Base-by-base conservation (phyloP, 37 sponge, comb jelly and placozoan species). In the Cladorhizidae sp. region DNA sequence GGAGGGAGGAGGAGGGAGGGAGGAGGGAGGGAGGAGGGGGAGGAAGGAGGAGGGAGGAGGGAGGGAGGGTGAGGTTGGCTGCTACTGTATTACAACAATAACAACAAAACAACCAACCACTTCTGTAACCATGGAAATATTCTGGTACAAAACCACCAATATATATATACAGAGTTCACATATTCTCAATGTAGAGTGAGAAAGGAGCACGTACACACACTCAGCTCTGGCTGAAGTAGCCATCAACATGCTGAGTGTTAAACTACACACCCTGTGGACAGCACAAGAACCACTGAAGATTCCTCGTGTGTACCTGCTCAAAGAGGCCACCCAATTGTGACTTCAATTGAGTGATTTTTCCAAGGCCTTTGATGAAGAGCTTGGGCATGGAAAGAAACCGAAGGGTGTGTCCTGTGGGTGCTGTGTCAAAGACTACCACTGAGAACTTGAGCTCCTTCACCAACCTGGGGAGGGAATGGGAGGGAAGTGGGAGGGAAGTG, bases 361-460 rank as follows among this genome's bases (percentile, higher is more conserved):
- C 75, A 38, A 98, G 45, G 6, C 93, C 94, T 57, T 93, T 93
- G 39, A 83, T 79, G 42, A 98, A 85, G n/a, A 88, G 68, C 25
- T 67, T 68, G 14, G 99, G 99, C 84, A 96, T 93, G 40, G 99
- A 95, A 38, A 98, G 93, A 61, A 98, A 92, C 22, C 99, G 81
- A 9, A 98, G 87, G 21, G 99, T 98, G 87, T 98, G 99, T 17
- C 99, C 99, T 23, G 99, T 98, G 22, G 99, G 99, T 0, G 99
- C 99, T 23, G 99, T 98, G 87, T 98, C 99, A 78, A 98, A 98
- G 42, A 98, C 93, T 38, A 98, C 99, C 79, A 98, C 99, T 21
- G 97, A 94, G 72, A 98, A 98, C 64, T 96, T 55, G 36, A 95
- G 81, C 80, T 88, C 83, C 75, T 94, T 82, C 35, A 98, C 92